Base-by-base conservation (phyloP, 1,140 invertebrate genomes). In the Wasmannia auropunctata region DNA sequence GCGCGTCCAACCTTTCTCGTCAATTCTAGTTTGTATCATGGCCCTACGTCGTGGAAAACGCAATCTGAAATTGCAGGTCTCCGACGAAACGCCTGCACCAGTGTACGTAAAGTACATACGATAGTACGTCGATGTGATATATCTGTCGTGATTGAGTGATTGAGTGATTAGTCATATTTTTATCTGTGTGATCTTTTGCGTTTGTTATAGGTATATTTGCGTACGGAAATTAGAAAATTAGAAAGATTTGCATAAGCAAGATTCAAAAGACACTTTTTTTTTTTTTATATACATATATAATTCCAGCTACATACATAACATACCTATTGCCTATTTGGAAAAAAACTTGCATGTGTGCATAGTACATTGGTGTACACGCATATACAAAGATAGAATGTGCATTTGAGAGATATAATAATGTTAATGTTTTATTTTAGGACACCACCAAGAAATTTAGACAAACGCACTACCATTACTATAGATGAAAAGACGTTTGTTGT, bases 401-500 rank as follows among this genome's bases (percentile, higher is more conserved):
- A 2, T 54, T 54, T 31, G n/a, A n/a, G n/a, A 60, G 25, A 60
- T 60, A 43, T 10, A n/a, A n/a, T n/a, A n/a, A 51, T 16, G 51
- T 28, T 51, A 8, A 85, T 84, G 87, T 86, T 93, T 94, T 67
- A 69, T 92, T 89, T 25, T 89, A 98, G 97, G 40, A 96, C 96
- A 37, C 97, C 97, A 43, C 98, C 98, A 87, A 96, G 97, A 67
- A 98, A 98, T 95, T 94, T 98, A 86, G 98, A 98, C 91, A 98
- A 97, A 91, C 96, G 97, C 85, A 98, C 98, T 56, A 98, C 97
- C 65, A 98, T 98, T 81, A 98, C 98, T 85, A 97, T 98, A 90
- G 97, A 96, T 62, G 98, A 98, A 62, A 96, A 97, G 92, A 98
- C 97, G 46, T 98, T 98, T 94, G 97, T 97, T 88, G 98, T 99